Conservation (phyloP, 2,888 invertebrate species). For the Cordilura impudica region DNA sequence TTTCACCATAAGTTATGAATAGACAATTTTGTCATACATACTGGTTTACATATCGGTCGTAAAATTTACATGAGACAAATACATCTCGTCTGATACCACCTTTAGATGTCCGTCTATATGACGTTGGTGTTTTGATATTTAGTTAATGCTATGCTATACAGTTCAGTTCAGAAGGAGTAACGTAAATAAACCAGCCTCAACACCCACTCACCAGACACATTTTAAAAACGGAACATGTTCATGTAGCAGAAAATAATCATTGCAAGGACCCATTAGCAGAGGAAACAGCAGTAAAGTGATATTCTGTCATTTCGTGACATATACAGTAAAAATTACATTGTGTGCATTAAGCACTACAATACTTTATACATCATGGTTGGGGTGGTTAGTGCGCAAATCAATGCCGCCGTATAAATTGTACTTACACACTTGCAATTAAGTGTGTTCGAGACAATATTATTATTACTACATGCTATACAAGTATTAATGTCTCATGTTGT, state of each 20-base stretch:
- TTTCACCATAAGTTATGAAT: no score
- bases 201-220: neutral
- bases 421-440: slow-evolving; percentile 6
- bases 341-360: slow-evolving; percentile 4
- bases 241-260: neutral
- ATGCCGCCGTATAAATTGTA: neutral
- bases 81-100: no score
- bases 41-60: no score
- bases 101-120: no score
- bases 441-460: slow-evolving; percentile 3
- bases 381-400: slow-evolving; percentile 19
- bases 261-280: neutral
- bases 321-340: neutral
- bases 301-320: neutral
- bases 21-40: no score
- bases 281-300: slow-evolving; percentile 9
- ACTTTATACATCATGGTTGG: neutral
- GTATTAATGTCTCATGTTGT: neutral
- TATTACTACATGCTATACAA: neutral
- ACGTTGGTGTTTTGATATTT: no score
- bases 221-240: neutral
- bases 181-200: neutral
- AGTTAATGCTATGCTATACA: slow-evolving; percentile 4
- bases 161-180: slow-evolving; percentile 6
- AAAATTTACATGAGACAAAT: no score